Percentiles rank a stretch among this genome's conserved stretches.
phyloP scores from a whole-genome alignment of 92 coral and sea anemone genomes.

The Palythoa grandis region DNA sequence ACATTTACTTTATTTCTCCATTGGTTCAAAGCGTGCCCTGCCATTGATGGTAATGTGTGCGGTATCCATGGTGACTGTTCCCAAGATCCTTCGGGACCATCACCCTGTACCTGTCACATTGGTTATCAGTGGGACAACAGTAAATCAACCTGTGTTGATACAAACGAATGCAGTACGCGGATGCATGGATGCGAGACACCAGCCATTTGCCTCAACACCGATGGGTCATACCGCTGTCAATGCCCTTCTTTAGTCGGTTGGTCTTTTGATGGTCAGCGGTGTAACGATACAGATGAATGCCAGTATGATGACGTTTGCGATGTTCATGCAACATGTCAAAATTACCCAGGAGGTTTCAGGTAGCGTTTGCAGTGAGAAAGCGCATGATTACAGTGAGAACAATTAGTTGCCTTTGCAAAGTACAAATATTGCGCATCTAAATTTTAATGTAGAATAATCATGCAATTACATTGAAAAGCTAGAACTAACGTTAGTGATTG shows the following conservation, averaged over 20 bases:
- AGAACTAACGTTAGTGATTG: no score
- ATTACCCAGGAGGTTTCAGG: slow-evolving; percentile 66
- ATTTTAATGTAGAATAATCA: no score
- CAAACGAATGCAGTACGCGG: slow-evolving; percentile 49
- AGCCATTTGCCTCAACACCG: slow-evolving; percentile 61
- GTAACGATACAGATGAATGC: slow-evolving; percentile 59
- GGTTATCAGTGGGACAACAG: slow-evolving; percentile 62
- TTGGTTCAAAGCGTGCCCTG: background rate
- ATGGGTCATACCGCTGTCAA: slow-evolving; percentile 67
- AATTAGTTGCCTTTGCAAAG: no score
- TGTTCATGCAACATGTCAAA: slow-evolving; percentile 49
- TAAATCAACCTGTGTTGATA: slow-evolving; percentile 47
- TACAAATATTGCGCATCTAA: no score
- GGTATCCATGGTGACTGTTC: background rate
- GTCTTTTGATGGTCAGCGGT: slow-evolving; percentile 69
- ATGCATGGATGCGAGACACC: slow-evolving; percentile 58
- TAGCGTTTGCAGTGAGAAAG: background rate
- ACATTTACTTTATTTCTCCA: background rate
- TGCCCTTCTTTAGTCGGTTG: slow-evolving; percentile 71
- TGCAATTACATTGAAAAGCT: no score
- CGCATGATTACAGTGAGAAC: no score
- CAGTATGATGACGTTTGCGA: slow-evolving; percentile 52
- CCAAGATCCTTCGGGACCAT: slow-evolving; percentile 6
- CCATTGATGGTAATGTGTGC: background rate
- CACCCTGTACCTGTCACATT: slow-evolving; percentile 56